phyloP scores from a whole-genome alignment of 1,140 invertebrate species.

The Psix sp. region DNA sequence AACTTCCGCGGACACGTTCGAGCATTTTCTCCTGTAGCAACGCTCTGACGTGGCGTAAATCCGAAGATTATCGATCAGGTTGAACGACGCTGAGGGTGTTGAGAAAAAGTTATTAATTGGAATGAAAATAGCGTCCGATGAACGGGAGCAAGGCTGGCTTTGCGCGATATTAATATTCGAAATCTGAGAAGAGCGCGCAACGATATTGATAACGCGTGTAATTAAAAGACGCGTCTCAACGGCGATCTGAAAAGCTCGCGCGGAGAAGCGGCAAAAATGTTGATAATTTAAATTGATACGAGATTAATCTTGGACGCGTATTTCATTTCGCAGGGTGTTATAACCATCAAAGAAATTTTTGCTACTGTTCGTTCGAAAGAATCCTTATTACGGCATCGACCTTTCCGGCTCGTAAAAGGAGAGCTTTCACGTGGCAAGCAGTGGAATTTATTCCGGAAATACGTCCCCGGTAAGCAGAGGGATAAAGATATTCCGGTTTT shows the following conservation, averaged over 20 bases:
- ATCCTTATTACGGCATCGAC: slow-evolving; percentile 63
- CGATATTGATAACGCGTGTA: slow-evolving; percentile 51
- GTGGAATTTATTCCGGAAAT: slow-evolving; percentile 76
- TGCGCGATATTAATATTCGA: slow-evolving; percentile 39
- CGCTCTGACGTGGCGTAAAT: slow-evolving; percentile 58
- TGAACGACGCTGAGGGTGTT: not conserved
- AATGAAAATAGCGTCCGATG: slow-evolving; percentile 10
- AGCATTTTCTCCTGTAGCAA: slow-evolving; percentile 39
- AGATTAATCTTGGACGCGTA: slow-evolving; percentile 58
- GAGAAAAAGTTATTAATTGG: slow-evolving; percentile 34
- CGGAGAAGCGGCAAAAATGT: slow-evolving; percentile 53
- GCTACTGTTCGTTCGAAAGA: slow-evolving; percentile 62
- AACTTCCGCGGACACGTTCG: slow-evolving; percentile 49
- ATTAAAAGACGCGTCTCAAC: slow-evolving; percentile 53
- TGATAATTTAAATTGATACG: slow-evolving; percentile 61
- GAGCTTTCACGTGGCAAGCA: slow-evolving; percentile 65
- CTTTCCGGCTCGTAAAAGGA: slow-evolving; percentile 61
- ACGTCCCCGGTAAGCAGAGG: slow-evolving; percentile 74
- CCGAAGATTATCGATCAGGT: slow-evolving; percentile 46
- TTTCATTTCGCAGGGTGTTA: slow-evolving; percentile 57
- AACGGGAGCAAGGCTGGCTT: not conserved
- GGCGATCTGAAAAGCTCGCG: slow-evolving; percentile 45
- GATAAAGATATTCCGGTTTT: slow-evolving; percentile 78
- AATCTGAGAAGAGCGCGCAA: slow-evolving; percentile 39
- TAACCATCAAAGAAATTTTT: slow-evolving; percentile 63